Conservation (phyloP, 2,113 vertebrate genomes). For the Halcyon malimbica region DNA sequence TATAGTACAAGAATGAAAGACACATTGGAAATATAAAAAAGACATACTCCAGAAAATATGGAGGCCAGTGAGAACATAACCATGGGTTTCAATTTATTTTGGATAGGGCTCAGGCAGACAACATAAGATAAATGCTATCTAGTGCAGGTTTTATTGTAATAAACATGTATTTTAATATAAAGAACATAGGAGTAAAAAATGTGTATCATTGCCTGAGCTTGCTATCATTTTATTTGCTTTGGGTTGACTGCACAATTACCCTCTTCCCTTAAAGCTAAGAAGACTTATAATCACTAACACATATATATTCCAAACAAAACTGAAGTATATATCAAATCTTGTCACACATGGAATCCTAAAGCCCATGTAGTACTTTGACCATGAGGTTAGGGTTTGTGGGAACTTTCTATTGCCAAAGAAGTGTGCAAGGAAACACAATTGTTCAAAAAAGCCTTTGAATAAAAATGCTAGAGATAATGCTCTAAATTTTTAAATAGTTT, state of each 20-base stretch:
- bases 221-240: not conserved
- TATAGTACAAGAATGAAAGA: not conserved
- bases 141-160: not conserved
- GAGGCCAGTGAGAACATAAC: not conserved
- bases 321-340: not conserved
- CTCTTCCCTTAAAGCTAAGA: not conserved
- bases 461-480: constrained; percentile 62
- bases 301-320: not conserved
- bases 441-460: constrained; percentile 67
- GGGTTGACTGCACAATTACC: not conserved
- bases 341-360: not conserved
- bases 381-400: not conserved
- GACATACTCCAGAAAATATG: not conserved
- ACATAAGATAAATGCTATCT: not conserved
- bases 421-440: constrained; percentile 29
- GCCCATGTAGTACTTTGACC: not conserved
- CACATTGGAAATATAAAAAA: not conserved
- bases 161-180: not conserved
- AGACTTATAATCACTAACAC: not conserved
- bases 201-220: not conserved
- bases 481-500: constrained; percentile 72
- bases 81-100: not conserved
- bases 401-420: constrained; percentile 32
- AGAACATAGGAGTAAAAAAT: not conserved
- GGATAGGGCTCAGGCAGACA: not conserved